Evolutionary conservation across 2,797 vertebrate genomes (phyloP), one percentile per base, ranked within the genome.

Genomic region (Phrynocephalus vlangalii): DNA sequence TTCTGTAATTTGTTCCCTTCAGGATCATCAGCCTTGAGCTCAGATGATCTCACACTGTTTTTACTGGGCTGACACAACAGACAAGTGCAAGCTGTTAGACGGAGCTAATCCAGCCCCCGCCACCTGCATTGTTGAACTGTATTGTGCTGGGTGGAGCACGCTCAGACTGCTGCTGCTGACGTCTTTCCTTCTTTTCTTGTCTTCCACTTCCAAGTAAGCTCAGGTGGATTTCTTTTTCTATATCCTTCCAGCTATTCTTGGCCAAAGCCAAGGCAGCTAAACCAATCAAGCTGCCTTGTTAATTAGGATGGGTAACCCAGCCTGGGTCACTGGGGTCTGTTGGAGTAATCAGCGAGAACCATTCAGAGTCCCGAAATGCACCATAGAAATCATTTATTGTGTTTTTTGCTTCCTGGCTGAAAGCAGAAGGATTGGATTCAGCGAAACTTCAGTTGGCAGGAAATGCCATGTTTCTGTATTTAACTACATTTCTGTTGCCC

Each of bases 161-260:
- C 28, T 38, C 13, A 68, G 77, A 1, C 33, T 77, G 18, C 60
- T 63, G 72, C 81, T 63, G 72, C 81, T 78, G 48, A 75, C 26
- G 4, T 82, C 80, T 0, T 0, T 77, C 6, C 71, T 88, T 72
- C n/a, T 20, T 5, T 72, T 50, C 13, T 79, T 79, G 63, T 63
- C 30, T 90, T 87, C 73, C 79, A 1, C 0, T 0, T 75, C 81
- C 71, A 26, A 24, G n/a, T 50, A 52, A 88, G 71, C 80, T 24
- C 76, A 80, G 83, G 67, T 16, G 38, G 28, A 15, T 93, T 92
- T 91, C 52, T 90, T 79, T 75, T 67, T 75, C 87, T 88, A 52
- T 86, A 52, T 80, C 24, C 82, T 38, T 1, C 20, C 15, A n/a
- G 63, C 30, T 94, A 79, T 94, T 93, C 93, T 92, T 82, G 86